Evolutionary conservation across 2,797 vertebrate genomes (phyloP), one percentile per base, ranked within the genome.

Genomic region (Coccyzus lansbergi): DNA sequence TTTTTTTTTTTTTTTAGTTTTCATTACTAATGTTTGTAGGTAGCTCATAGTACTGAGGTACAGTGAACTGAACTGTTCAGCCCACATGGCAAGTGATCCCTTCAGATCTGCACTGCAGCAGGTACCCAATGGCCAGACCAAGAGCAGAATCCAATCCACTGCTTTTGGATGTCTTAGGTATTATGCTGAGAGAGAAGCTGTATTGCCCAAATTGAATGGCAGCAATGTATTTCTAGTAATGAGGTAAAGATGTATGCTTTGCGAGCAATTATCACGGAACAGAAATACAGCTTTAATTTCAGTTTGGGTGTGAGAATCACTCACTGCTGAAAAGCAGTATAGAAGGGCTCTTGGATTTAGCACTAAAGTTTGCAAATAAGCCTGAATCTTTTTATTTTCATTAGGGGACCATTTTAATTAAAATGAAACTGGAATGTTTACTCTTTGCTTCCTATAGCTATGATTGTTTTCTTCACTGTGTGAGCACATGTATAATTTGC

Each of bases 401-500:
- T 89, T 93, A 96, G 44, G 89, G 56, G 91, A 88, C 77, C 52
- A 13, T 94, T 96, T 94, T 96, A 96, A 92, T 96, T 97, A 93
- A 95, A 95, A 82, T 36, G 83, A 95, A 94, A 93, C 91, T 94
- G 82, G 91, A 93, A 92, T 95, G 90, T 96, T 96, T 95, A 90
- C 90, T 94, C 69, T 88, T 69, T 76, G 77, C 94, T 91, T 93
- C 90, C 77, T 93, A 49, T 93, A 90, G 91, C 86, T 38, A 33
- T 92, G 94, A 91, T 94, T 96, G 93, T 94, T 93, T 91, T 95
- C 87, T 93, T 94, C 90, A 75, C 86, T 92, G 79, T 90, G 64
- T 94, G 92, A 94, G 92, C 89, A 75, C 86, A 84, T 56, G 86
- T 86, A 65, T 92, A 90, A 95, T 96, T 95, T 88, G 60, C 76